Evolutionary conservation across 2,888 invertebrate species (phyloP), one percentile per base, ranked within the genome.

Genomic region (Eristalinus sepulchralis): DNA sequence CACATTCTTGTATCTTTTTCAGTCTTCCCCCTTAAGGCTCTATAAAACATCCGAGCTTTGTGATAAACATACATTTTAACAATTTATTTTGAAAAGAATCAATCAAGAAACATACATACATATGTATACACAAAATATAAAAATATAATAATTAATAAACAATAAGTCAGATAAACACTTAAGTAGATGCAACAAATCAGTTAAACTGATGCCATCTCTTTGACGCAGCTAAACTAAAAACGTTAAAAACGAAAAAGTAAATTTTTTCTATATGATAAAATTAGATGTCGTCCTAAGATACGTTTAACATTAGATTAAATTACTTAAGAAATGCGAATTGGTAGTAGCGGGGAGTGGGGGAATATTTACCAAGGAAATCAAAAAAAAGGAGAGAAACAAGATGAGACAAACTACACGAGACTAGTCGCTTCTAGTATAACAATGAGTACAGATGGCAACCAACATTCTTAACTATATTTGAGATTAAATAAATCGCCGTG

Each of bases 391-490:
- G n/a, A 17, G 53, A 53, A 9, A 13, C 13, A 17, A 53, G 17
- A 9, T 22, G 10, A 13, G 24, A 11, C 57, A 57, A 57, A 57
- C 57, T 57, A 22, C 10, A 24, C 1, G 55, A 5, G 57, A 13
- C 47, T 24, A 34, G 33, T 31, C 31, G 47, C 20, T 55, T 31
- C 91, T 88, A 91, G 89, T 91, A 92, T 83, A 92, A 89, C 89
- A 91, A 89, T 88, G 93, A 91, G 91, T 92, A 92, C 89, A 91
- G 89, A 89, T 92, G 91, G 87, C 91, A 90, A 89, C 92, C 92
- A 87, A 92, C 89, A 63, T 91, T 91, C 82, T 91, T 91, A 82
- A 91, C 88, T 66, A 91, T 89, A 89, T 90, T 91, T 73, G 90
- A 90, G 39, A 92, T 90, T 72, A 91, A 88, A 89, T 92, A 92